These are phyloP conservation scores for Rambutsinella grinnellia DNA, from an alignment of 2,888 invertebrate species.

Conservation along the genomic window DNA sequence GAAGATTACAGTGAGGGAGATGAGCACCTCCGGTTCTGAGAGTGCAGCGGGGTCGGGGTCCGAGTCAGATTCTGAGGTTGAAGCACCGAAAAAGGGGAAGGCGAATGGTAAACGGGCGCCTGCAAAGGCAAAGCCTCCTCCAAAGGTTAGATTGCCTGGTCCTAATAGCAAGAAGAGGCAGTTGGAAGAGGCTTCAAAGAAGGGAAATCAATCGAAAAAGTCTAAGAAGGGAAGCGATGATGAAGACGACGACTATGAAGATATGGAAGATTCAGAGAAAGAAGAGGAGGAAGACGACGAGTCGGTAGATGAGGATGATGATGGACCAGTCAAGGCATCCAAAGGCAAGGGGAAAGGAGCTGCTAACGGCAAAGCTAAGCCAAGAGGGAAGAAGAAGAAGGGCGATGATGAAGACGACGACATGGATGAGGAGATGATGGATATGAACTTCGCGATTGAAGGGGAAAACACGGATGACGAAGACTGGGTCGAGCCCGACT, in stretches of 20 bases:
- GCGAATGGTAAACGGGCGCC: neutral
- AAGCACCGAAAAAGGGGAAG: neutral
- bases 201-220: constrained; percentile 3
- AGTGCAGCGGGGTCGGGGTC: neutral
- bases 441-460: neutral
- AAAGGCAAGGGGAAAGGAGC: neutral
- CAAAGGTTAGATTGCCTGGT: neutral
- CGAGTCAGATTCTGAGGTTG: neutral
- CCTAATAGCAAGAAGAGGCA: neutral
- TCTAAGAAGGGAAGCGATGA: neutral
- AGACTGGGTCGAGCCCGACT: constrained; percentile 22
- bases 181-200: neutral
- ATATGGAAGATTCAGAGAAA: neutral
- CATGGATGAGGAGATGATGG: neutral
- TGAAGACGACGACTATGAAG: constrained; percentile 17
- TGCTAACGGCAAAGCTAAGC: neutral
- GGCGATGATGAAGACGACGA: constrained; percentile 17
- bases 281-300: constrained; percentile 28
- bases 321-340: neutral
- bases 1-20: constrained; percentile 8
- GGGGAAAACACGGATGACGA: neutral
- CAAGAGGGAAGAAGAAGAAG: neutral
- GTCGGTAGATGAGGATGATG: neutral
- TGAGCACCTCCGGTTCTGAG: neutral
- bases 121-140: constrained; percentile 12